Base-by-base conservation (phyloP, 2,888 invertebrate species). In the Lissocephala sabroskyi region DNA sequence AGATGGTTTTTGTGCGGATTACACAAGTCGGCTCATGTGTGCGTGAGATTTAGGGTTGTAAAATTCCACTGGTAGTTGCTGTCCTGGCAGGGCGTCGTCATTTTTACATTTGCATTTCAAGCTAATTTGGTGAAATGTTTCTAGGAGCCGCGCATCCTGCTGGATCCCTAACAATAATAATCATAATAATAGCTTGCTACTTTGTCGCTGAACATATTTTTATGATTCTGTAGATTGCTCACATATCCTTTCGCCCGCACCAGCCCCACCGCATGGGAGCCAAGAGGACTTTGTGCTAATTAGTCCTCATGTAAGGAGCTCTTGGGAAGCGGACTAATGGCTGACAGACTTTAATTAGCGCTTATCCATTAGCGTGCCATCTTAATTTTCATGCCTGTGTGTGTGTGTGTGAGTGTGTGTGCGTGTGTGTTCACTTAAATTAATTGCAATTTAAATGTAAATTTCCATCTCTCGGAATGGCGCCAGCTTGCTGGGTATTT, bases 31-130 rank as follows among this genome's bases (percentile, higher is more conserved):
- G 41, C 10, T 44, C 37, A 39, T 44, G 32, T 40, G 43, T 45
- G 42, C 42, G 48, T 56, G 36, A 51, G 41, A 10, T 37, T 11
- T 36, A 49, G 75, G 68, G 68, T 56, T 67, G 75, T 61, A 55
- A 63, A 65, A 75, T 71, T 41, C 65, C 49, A 60, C 71, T 75
- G 70, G 67, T 62, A 56, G 61, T 64, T n/a, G n/a, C n/a, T n/a
- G n/a, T n/a, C n/a, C n/a, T n/a, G n/a, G n/a, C n/a, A n/a, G n/a
- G n/a, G n/a, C 56, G 71, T 71, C 67, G 58, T 61, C 67, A 78
- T 76, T 65, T 78, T 71, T 76, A 78, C 74, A 78, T 76, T 78
- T 76, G 71, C 74, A 74, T 76, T 68, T 66, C 54, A 58, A 76
- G 79, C 74, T 76, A 76, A 76, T 78, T 76, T 78, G 71, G 59